Conservation (phyloP, 1,140 invertebrate genomes). For the Nylanderia fulva region DNA sequence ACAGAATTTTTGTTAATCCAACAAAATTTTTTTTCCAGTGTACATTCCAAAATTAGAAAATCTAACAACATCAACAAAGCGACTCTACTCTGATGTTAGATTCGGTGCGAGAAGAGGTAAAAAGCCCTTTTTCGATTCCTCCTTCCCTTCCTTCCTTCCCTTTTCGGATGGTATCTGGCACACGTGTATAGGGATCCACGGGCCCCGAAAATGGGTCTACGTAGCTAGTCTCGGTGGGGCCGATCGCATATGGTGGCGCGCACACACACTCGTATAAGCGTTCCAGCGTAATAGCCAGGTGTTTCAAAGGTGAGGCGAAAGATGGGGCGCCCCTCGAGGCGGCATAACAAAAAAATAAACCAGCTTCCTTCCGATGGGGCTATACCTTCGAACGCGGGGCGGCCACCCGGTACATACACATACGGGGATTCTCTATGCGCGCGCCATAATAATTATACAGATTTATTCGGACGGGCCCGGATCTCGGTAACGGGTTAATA, state of each 20-base stretch:
- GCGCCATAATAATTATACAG: constrained; percentile 78
- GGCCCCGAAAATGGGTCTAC: constrained; percentile 82
- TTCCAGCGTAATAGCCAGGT: constrained; percentile 83
- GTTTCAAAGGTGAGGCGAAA: constrained; percentile 84
- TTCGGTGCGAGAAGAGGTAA: constrained; percentile 41
- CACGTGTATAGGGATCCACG: constrained; percentile 78
- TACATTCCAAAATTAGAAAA: constrained; percentile 50
- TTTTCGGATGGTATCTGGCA: constrained; percentile 60
- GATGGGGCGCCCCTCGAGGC: constrained; percentile 76
- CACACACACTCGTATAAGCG: constrained; percentile 74
- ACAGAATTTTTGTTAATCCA: too few species aligned
- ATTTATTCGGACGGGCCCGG: constrained; percentile 73
- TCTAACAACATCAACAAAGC: background rate
- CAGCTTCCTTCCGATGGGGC: constrained; percentile 84
- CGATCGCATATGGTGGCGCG: constrained; percentile 81
- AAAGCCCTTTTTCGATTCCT: constrained; percentile 24
- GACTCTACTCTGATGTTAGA: constrained; percentile 29
- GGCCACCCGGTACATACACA: constrained; percentile 69
- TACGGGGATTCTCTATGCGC: constrained; percentile 52
- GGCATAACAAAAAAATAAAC: constrained; percentile 82
- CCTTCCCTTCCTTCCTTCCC: constrained; percentile 3
- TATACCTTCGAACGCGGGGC: constrained; percentile 70
- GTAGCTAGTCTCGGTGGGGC: constrained; percentile 84
- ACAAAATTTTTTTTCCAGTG: too few species aligned
- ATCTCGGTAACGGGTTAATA: constrained; percentile 68